Base-by-base conservation (phyloP, 2,113 vertebrate species). In the Hipposideros armiger region DNA sequence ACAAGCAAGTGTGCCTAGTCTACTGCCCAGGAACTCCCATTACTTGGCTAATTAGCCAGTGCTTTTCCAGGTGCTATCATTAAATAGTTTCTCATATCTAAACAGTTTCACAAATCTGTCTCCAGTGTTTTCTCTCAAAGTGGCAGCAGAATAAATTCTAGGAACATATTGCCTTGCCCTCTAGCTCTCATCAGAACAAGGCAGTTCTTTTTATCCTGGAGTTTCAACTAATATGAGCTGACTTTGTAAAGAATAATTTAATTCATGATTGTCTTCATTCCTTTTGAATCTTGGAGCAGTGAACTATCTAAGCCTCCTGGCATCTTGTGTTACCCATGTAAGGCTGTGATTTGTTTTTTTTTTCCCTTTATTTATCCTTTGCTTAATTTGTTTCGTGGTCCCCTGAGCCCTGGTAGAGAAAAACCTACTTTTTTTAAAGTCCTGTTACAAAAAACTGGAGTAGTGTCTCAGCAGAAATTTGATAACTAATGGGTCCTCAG, bases 151-250 rank as follows among this genome's bases (percentile, higher is more conserved):
- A 73, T 72, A 47, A 87, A 76, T n/a, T 19, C n/a, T 20, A 56
- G 66, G 20, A 87, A 45, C 87, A 7, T 16, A 36, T 19, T 66
- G 90, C 36, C 0, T 0, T 56, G 78, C 52, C 20, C 28, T 77
- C 9, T 26, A 15, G 62, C 42, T 89, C 84, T 83, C 82, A 56
- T 40, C 73, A 64, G 84, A 96, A 78, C 24, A 91, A 96, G 76
- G 24, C 22, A 11, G 78, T 87, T 92, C 80, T 66, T 95, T 96
- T 92, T 80, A n/a, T 0, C 52, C 69, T 72, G 36, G 36, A 85
- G 32, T 92, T 91, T 73, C 74, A 87, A 26, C 22, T 56, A 28
- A 14, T 17, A 0, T 42, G 30, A 73, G 42, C 58, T 50, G 85
- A 76, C 28, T 45, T 82, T 32, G 40, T 85, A 72, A 97, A 88